Conservation (phyloP, 2,113 vertebrate genomes). For the Microcebus murinus region DNA sequence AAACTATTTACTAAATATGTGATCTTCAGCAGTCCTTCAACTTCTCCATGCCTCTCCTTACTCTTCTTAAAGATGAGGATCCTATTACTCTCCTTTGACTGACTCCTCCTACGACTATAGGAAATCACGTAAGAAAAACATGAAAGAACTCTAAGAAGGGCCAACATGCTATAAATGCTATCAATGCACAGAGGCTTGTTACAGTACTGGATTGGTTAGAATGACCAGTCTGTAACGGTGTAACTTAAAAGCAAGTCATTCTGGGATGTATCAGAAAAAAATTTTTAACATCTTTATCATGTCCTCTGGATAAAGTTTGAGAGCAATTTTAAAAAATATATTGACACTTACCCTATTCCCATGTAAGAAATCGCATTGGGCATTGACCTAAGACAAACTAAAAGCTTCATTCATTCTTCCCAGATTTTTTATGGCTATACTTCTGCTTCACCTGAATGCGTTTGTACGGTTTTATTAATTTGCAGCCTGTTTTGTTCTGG, state of each 20-base stretch:
- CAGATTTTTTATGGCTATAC: background rate
- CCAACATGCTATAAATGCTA: background rate
- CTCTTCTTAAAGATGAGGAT: background rate
- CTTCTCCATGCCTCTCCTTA: background rate
- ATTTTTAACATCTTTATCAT: background rate
- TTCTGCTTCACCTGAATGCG: background rate
- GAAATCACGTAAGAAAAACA: background rate
- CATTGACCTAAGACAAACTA: background rate
- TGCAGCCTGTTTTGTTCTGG: background rate
- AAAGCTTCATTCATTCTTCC: background rate
- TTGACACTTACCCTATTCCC: background rate
- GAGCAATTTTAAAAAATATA: background rate
- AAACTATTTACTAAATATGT: background rate
- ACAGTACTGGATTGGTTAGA: background rate
- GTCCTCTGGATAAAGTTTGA: background rate
- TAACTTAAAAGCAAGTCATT: conserved; percentile 8
- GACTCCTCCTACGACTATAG: background rate
- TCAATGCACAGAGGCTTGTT: background rate
- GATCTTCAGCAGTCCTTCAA: background rate
- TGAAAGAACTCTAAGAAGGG: background rate
- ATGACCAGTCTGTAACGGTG: background rate
- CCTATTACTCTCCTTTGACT: background rate
- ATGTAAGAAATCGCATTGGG: background rate
- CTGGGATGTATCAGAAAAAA: background rate
- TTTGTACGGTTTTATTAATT: conserved; percentile 6